Evolutionary conservation across 2,113 vertebrate genomes (phyloP).

Genomic region (Kobus ellipsiprymnus): DNA sequence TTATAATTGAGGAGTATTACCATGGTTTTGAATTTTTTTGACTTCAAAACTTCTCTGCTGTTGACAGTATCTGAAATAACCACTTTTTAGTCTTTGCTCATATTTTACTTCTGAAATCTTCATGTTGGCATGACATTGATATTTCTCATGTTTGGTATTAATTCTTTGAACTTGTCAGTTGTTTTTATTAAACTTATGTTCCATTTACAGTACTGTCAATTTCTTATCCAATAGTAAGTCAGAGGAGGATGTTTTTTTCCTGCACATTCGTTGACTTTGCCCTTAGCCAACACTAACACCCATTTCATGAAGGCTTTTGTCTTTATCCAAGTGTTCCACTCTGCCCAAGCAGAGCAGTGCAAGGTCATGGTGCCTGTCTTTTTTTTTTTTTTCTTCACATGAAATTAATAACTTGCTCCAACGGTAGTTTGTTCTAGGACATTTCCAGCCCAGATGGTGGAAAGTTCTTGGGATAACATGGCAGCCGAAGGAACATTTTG

Average conservation of each 20-base stretch:
- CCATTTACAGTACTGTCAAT: conserved; percentile 37
- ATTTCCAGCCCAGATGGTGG: conserved; percentile 73
- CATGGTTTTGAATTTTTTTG: background rate
- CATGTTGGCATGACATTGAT: background rate
- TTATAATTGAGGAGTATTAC: background rate
- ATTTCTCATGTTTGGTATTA: conserved; percentile 23
- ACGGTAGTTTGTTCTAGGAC: conserved; percentile 66
- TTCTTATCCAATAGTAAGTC: conserved; percentile 46
- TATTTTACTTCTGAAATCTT: conserved; percentile 28
- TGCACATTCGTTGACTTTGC: conserved; percentile 10
- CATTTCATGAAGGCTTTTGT: conserved; percentile 64
- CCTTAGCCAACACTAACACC: conserved; percentile 67
- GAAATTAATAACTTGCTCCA: conserved; percentile 71
- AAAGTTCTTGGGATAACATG: conserved; percentile 63
- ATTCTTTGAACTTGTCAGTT: conserved; percentile 53
- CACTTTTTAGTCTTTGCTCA: background rate
- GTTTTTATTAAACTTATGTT: conserved; percentile 58
- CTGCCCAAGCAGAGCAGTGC: background rate
- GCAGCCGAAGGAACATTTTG: conserved; percentile 50
- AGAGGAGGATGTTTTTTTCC: conserved; percentile 50
- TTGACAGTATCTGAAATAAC: background rate
- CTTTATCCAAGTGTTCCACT: conserved; percentile 66
- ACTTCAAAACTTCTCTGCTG: background rate
- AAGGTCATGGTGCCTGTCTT: conserved; percentile 44
- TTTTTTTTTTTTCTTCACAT: conserved; percentile 44